Evolutionary conservation across 2,888 invertebrate species (phyloP), one percentile per base, ranked within the genome.

Genomic region (Marronus borbonicus): DNA sequence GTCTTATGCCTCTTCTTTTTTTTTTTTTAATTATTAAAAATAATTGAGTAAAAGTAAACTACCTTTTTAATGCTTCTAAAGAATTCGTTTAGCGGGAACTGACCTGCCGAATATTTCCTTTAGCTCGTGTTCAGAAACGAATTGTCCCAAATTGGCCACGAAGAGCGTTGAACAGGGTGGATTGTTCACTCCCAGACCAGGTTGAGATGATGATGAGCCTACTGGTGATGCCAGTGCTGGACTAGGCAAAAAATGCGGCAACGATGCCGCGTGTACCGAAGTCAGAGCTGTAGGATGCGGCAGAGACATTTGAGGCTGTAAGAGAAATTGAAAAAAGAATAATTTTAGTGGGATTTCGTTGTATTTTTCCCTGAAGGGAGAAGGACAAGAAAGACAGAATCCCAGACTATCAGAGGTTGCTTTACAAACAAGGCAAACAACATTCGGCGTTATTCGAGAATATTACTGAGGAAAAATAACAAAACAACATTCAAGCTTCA

Each of bases 91-190:
- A 62, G 28, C 65, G 44, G 49, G 20, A 49, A 79, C 91, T 90
- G 90, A 98, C 98, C 97, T 98, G 93, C 96, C 96, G 91, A 98
- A 98, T 88, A 99, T 95, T 90, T 98, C 98, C 92, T 98, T 98
- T 85, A 99, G 94, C 90, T 99, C 98, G 88, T 98, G 98, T 90
- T 99, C 99, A 84, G 97, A 97, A 86, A 98, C 98, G 89, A 97
- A 97, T 90, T 97, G 97, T 84, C 98, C 98, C 87, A 99, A 93
- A 91, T 99, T 99, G 87, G 98, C 98, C 88, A 99, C 98, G 91
- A 99, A 99, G 84, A 99, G 94, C 84, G 99, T 99, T 86, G 97
- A 97, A 92, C 98, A 98, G 85, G 98, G 98, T 84, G 96, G 94
- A 88, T 96, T 95, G 88, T 90, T 90, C 85, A 92, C 93, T 88